phyloP scores from a whole-genome alignment of 1,140 invertebrate species.

The Apolygus lucorum region DNA sequence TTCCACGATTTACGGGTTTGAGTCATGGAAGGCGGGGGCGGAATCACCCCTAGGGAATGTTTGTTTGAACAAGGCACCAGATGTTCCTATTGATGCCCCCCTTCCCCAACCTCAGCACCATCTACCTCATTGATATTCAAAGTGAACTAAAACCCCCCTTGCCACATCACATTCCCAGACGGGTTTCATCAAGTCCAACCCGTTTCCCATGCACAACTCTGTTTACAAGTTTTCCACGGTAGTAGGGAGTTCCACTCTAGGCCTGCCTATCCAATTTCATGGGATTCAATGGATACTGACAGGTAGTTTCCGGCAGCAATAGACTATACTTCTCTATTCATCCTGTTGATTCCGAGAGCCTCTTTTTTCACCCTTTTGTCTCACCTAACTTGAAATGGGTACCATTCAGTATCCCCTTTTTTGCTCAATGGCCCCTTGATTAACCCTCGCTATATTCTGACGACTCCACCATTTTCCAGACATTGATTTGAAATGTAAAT shows the following conservation, averaged over 20 bases:
- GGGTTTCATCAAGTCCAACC: background rate
- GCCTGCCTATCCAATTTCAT: conserved; percentile 5
- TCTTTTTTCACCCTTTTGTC: too few species aligned
- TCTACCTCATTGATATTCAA: conserved; percentile 3
- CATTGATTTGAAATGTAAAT: too few species aligned
- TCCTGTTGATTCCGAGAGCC: conserved; percentile 10
- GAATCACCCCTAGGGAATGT: conserved; percentile 5
- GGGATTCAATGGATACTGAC: background rate
- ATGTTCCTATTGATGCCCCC: conserved; percentile 7
- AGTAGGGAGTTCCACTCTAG: background rate
- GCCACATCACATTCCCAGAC: conserved; percentile 1
- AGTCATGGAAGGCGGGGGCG: background rate
- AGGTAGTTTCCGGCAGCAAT: background rate
- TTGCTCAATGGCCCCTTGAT: too few species aligned
- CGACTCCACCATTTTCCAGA: too few species aligned
- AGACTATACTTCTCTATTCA: background rate
- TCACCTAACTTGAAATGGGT: too few species aligned
- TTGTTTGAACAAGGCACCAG: conserved; percentile 15
- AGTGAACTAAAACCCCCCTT: background rate
- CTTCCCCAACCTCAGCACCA: background rate
- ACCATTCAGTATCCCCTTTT: too few species aligned
- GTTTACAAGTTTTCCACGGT: conserved; percentile 1
- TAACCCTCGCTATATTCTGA: too few species aligned
- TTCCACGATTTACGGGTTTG: background rate
- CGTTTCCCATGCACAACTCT: background rate